phyloP scores from a whole-genome alignment of 2,888 invertebrate species.

The Lacanobia wlatinum region DNA sequence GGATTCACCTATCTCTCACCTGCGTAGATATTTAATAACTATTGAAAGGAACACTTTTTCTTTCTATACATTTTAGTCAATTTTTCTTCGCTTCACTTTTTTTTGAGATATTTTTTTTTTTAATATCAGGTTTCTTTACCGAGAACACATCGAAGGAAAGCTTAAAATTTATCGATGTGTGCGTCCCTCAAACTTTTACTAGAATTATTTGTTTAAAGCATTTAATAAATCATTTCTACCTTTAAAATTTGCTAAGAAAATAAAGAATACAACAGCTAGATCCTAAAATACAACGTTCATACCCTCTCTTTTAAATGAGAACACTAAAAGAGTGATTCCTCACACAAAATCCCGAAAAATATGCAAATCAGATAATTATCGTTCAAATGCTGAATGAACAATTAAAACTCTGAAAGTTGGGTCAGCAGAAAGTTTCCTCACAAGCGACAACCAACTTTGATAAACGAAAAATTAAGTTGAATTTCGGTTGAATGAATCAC shows the following conservation, averaged over 20 bases:
- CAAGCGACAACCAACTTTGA: slow-evolving; percentile 15
- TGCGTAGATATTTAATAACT: too few species aligned
- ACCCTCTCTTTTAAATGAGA: background rate
- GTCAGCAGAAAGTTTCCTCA: slow-evolving; percentile 2
- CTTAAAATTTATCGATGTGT: too few species aligned
- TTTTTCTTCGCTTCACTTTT: too few species aligned
- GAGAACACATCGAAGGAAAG: too few species aligned
- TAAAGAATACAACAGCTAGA: background rate
- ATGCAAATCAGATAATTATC: slow-evolving; percentile 55
- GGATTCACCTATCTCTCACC: too few species aligned
- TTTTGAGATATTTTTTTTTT: too few species aligned
- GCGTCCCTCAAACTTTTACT: too few species aligned
- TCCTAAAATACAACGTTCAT: background rate
- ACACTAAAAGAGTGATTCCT: slow-evolving; percentile 39
- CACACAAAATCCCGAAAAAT: slow-evolving; percentile 40
- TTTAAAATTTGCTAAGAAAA: background rate
- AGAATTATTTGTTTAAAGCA: background rate
- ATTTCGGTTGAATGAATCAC: background rate
- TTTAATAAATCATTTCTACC: background rate
- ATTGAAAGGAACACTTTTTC: too few species aligned
- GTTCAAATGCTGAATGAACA: slow-evolving; percentile 43
- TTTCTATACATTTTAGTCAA: too few species aligned
- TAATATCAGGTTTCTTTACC: too few species aligned
- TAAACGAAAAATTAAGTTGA: background rate
- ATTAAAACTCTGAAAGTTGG: slow-evolving; percentile 37